Percentiles rank a stretch among this genome's conserved stretches.
phyloP scores from a whole-genome alignment of 2,888 invertebrate genomes.

The Noctua pronuba region DNA sequence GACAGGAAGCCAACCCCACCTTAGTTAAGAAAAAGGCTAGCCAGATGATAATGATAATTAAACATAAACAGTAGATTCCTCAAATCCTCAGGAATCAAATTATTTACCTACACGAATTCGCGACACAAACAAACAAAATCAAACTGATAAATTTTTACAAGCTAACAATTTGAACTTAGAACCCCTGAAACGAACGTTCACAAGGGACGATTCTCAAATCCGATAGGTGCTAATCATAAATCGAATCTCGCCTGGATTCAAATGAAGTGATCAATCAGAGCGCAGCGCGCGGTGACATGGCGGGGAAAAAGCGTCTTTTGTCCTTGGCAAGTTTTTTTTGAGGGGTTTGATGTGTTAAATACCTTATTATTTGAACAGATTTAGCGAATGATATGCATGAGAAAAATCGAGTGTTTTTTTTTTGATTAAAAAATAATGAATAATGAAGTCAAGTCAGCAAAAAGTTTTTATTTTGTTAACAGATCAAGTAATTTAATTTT shows the following conservation, averaged over 20 bases:
- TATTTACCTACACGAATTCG: background rate
- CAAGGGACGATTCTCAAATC: constrained; percentile 70
- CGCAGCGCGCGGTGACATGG: constrained; percentile 81
- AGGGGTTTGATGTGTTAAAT: constrained; percentile 52
- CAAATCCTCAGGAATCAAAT: background rate
- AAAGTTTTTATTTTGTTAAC: background rate
- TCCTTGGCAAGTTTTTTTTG: constrained; percentile 52
- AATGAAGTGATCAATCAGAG: constrained; percentile 87
- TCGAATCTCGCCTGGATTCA: constrained; percentile 84
- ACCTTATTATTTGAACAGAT: constrained; percentile 33
- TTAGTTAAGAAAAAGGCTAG: background rate
- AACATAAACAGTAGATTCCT: background rate
- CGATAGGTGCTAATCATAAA: constrained; percentile 83
- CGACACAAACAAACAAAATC: constrained; percentile 13
- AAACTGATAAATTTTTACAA: constrained; percentile 28
- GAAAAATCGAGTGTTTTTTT: background rate
- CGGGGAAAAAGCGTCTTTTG: constrained; percentile 63
- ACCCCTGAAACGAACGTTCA: constrained; percentile 39
- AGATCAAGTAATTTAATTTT: background rate
- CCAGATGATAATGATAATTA: background rate
- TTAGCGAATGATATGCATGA: constrained; percentile 7
- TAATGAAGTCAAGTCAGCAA: background rate
- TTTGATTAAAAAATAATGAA: background rate
- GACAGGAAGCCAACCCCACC: background rate
- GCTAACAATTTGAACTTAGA: constrained; percentile 49